Conservation (phyloP, 2,888 invertebrate genomes). For the Scrobipalpa atriplicella region DNA sequence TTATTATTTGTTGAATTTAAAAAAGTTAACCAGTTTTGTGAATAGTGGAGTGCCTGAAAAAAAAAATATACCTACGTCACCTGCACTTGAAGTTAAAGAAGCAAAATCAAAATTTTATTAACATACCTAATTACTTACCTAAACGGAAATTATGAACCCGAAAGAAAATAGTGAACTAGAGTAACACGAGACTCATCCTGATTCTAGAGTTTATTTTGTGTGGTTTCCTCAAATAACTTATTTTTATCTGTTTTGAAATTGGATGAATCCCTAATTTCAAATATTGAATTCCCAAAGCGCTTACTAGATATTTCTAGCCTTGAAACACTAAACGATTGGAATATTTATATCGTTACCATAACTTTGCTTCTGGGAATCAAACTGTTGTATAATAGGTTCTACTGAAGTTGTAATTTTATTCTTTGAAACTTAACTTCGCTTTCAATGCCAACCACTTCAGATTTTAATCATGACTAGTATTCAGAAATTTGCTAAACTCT, state of each 20-base stretch:
- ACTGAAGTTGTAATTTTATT: background rate
- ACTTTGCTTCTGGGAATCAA: background rate
- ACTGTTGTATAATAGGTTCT: conserved; percentile 3
- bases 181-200: background rate
- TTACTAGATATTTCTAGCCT: background rate
- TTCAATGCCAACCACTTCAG: background rate
- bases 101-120: too few species aligned
- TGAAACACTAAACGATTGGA: conserved; percentile 4
- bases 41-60: background rate
- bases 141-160: too few species aligned
- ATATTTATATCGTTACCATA: background rate
- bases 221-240: background rate
- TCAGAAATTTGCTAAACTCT: too few species aligned
- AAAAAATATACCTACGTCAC: background rate
- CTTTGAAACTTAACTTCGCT: background rate
- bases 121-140: too few species aligned
- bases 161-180: too few species aligned
- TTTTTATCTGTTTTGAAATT: background rate
- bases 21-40: background rate
- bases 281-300: background rate
- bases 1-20: background rate
- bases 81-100: too few species aligned
- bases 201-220: background rate
- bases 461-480: too few species aligned
- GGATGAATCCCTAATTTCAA: background rate